Conservation (phyloP, 1,140 invertebrate species). For the Alviniconcha marisindica region DNA sequence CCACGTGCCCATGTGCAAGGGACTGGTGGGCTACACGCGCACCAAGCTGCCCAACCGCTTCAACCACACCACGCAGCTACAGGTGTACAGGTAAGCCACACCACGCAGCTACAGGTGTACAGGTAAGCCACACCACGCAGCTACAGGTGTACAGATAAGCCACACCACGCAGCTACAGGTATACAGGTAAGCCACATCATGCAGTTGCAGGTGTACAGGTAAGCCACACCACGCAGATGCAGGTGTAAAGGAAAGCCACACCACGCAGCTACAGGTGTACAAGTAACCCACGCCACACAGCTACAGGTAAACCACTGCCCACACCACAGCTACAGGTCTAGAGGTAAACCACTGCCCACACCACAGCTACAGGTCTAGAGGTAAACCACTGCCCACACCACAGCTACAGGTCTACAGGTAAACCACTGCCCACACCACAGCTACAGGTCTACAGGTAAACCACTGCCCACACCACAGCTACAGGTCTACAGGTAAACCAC, state of each 20-base stretch:
- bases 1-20: constrained; percentile 62
- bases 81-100: constrained; percentile 53
- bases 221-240: constrained; percentile 50
- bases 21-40: constrained; percentile 54
- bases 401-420: constrained; percentile 3
- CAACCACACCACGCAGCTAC: constrained; percentile 53
- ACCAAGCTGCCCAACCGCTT: constrained; percentile 57
- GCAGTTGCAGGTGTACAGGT: constrained; percentile 53
- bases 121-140: constrained; percentile 54
- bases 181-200: constrained; percentile 54
- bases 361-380: constrained; percentile 25
- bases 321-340: constrained; percentile 26
- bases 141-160: constrained; percentile 45
- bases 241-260: constrained; percentile 53
- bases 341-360: constrained; percentile 28
- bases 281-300: constrained; percentile 55
- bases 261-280: constrained; percentile 50
- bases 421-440: constrained; percentile 56
- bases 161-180: constrained; percentile 54
- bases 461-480: too few relatives aligned
- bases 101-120: constrained; percentile 47
- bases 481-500: too few relatives aligned
- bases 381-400: constrained; percentile 27
- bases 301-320: constrained; percentile 30
- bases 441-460: constrained; percentile 28